phyloP scores from a whole-genome alignment of 2,888 invertebrate genomes.

The Salpingus planirostris region DNA sequence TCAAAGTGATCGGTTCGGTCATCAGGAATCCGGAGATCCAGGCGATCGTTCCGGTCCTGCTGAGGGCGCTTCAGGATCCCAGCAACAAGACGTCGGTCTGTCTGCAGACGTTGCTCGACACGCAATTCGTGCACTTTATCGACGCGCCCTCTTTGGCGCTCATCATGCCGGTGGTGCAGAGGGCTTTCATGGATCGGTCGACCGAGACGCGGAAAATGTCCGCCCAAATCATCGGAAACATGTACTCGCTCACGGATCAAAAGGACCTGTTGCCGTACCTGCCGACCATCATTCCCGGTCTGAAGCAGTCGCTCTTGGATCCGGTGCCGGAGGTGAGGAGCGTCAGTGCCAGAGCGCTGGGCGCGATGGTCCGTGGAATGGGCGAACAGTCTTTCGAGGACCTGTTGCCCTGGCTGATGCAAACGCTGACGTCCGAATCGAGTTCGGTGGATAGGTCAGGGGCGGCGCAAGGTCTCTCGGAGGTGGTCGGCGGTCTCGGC shows the following conservation, averaged over 20 bases:
- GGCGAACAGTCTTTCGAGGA: conserved; percentile 94
- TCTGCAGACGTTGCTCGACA: conserved; percentile 87
- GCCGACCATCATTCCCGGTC: conserved; percentile 90
- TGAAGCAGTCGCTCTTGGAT: conserved; percentile 91
- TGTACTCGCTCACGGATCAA: conserved; percentile 98
- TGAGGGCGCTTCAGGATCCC: conserved; percentile 92
- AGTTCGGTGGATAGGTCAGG: conserved; percentile 94
- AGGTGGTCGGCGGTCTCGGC: conserved; percentile 94
- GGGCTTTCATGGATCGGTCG: conserved; percentile 95
- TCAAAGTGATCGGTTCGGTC: conserved; percentile 93
- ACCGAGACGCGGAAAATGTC: conserved; percentile 99
- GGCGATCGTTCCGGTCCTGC: conserved; percentile 77
- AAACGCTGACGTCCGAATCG: conserved; percentile 88
- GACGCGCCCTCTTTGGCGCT: conserved; percentile 97
- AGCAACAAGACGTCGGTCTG: conserved; percentile 89
- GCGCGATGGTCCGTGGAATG: conserved; percentile 97
- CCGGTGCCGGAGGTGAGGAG: conserved; percentile 97
- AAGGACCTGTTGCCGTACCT: conserved; percentile 96
- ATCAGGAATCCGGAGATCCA: conserved; percentile 98
- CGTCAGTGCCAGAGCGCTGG: conserved; percentile 91
- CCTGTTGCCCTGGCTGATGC: conserved; percentile 96
- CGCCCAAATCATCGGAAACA: conserved; percentile 98
- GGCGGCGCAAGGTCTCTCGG: conserved; percentile 83
- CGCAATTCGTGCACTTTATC: conserved; percentile 98
- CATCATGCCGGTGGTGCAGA: conserved; percentile 98